These are phyloP conservation scores for Craterocephalus amniculus DNA, from an alignment of 2,797 vertebrate species.

Conservation along the genomic window DNA sequence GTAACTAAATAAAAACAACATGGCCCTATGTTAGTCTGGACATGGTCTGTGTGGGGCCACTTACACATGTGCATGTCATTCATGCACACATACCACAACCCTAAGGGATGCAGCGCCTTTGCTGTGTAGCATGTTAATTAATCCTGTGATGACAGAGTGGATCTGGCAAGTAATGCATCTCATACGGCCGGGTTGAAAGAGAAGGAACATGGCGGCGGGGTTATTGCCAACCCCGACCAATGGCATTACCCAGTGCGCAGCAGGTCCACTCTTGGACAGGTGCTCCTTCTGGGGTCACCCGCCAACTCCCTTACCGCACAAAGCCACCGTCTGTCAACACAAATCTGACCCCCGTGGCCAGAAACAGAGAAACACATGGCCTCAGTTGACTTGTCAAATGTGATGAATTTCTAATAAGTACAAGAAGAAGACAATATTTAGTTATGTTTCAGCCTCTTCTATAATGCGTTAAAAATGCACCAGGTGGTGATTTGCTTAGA, in stretches of 20 bases:
- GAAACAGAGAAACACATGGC: constrained; percentile 43
- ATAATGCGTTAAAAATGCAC: constrained; percentile 32
- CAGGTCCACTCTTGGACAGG: constrained; percentile 69
- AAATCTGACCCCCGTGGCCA: constrained; percentile 42
- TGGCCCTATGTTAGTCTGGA: constrained; percentile 49
- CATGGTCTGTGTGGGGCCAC: constrained; percentile 21
- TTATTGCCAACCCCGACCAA: constrained; percentile 72
- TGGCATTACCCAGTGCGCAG: constrained; percentile 57
- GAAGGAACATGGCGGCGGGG: constrained; percentile 57
- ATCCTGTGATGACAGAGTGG: constrained; percentile 76
- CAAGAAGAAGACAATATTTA: constrained; percentile 47
- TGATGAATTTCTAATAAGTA: constrained; percentile 49
- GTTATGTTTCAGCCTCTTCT: constrained; percentile 29
- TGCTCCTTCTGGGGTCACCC: constrained; percentile 65
- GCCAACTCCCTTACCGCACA: constrained; percentile 62
- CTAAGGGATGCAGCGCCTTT: constrained; percentile 61
- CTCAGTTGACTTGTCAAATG: constrained; percentile 54
- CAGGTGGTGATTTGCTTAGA: constrained; percentile 25
- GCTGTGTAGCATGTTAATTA: constrained; percentile 79
- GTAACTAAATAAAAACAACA: constrained; percentile 54
- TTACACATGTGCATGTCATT: constrained; percentile 42
- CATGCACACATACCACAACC: constrained; percentile 38
- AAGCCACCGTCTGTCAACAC: constrained; percentile 66
- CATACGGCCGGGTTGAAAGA: constrained; percentile 48
- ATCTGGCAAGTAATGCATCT: constrained; percentile 71